Conservation (phyloP, 1,140 invertebrate species). For the Lordiphosa clarofinis region DNA sequence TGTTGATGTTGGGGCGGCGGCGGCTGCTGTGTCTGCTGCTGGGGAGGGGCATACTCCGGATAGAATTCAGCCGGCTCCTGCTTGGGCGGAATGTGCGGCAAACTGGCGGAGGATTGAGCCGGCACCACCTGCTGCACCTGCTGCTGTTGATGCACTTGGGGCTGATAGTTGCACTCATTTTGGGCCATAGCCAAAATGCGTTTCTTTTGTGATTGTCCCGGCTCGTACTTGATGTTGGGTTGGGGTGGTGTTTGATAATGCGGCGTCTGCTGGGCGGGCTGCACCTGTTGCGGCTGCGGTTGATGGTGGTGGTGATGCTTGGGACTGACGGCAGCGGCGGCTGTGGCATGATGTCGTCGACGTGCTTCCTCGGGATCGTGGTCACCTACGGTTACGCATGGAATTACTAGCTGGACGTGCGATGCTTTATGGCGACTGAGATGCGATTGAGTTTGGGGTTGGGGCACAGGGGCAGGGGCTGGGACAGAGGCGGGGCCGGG, state of each 20-base stretch:
- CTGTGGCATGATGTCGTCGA: conserved; percentile 79
- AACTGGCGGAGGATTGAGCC: conserved; percentile 58
- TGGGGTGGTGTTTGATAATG: conserved; percentile 31
- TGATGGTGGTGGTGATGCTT: conserved; percentile 78
- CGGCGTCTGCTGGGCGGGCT: conserved; percentile 38
- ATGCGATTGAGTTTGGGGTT: conserved; percentile 37
- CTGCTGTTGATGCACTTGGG: conserved; percentile 28
- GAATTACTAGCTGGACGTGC: conserved; percentile 87
- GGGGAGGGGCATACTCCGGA: conserved; percentile 44
- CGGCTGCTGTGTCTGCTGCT: conserved; percentile 18
- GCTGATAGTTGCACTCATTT: conserved; percentile 86
- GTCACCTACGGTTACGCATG: conserved; percentile 90
- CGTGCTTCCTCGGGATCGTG: conserved; percentile 87
- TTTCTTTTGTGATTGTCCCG: conserved; percentile 91
- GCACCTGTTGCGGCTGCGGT: conserved; percentile 79
- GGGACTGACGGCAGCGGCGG: conserved; percentile 76
- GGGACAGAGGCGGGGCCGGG: conserved; percentile 11
- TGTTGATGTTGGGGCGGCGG: conserved; percentile 18
- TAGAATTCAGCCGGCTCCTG: conserved; percentile 78
- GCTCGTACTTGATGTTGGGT: conserved; percentile 79
- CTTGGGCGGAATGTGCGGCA: conserved; percentile 75
- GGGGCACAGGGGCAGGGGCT: conserved; percentile 19
- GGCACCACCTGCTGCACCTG: conserved; percentile 57
- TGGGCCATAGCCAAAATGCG: conserved; percentile 90
- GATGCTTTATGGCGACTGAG: conserved; percentile 70